These are phyloP conservation scores for Drosophila sp. DNA, from an alignment of 1,140 invertebrate genomes.

Conservation along the genomic window DNA sequence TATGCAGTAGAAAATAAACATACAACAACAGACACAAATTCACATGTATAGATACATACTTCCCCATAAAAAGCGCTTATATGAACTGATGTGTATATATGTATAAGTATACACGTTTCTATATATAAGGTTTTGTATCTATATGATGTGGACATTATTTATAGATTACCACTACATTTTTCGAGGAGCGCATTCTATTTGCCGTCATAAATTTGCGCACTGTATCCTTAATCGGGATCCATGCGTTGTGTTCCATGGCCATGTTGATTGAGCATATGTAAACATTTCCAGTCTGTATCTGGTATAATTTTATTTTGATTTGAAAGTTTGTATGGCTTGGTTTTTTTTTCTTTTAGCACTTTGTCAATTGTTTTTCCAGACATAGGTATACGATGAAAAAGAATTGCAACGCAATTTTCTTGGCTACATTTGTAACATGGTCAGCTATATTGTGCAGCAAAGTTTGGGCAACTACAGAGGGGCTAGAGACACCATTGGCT, in stretches of 20 bases:
- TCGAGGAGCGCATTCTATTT: no score
- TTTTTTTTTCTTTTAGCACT: constrained; percentile 19
- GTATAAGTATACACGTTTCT: not conserved
- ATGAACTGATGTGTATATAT: not conserved
- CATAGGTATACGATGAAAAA: constrained; percentile 56
- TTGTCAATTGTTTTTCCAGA: constrained; percentile 24
- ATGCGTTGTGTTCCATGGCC: no score
- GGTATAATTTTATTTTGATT: not conserved
- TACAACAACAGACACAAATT: not conserved
- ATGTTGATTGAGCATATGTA: no score
- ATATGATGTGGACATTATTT: not conserved
- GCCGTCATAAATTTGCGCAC: no score
- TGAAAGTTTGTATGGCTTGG: constrained; percentile 8
- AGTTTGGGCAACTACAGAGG: constrained; percentile 75
- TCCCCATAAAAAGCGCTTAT: not conserved
- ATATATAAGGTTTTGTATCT: not conserved
- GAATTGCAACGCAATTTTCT: constrained; percentile 58
- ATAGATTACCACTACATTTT: not conserved
- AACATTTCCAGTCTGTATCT: not conserved
- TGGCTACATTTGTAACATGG: constrained; percentile 58
- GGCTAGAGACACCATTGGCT: constrained; percentile 76
- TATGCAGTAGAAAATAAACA: constrained; percentile 26
- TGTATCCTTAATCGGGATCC: no score
- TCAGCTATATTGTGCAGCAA: constrained; percentile 60
- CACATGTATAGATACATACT: not conserved